Evolutionary conservation across 2,113 vertebrate species (phyloP).

Genomic region (Peucedramus taeniatus): DNA sequence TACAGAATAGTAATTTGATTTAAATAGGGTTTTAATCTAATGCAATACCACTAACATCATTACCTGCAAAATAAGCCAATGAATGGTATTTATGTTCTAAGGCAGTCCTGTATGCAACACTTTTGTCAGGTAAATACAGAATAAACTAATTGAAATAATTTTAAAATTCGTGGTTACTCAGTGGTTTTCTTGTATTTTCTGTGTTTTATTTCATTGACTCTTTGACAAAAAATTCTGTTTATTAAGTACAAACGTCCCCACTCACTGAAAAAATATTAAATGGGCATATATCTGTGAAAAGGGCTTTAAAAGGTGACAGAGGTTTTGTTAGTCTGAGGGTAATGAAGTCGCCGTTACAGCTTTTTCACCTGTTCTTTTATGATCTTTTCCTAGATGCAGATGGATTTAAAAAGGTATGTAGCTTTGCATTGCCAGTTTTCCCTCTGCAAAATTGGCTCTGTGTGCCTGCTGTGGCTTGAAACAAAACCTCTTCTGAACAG

Average conservation of each 20-base stretch:
- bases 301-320: constrained; percentile 30
- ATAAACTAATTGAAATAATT: not conserved
- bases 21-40: constrained; percentile 51
- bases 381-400: constrained; percentile 53
- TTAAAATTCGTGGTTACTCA: not conserved
- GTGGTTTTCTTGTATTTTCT: not conserved
- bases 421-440: constrained; percentile 65
- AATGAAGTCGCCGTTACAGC: constrained; percentile 50
- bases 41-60: constrained; percentile 17
- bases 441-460: constrained; percentile 58
- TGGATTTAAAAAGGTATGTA: constrained; percentile 64
- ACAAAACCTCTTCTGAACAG: constrained; percentile 62
- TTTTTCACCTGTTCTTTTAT: constrained; percentile 45
- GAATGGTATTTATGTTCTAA: not conserved
- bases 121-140: not conserved
- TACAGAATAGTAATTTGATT: constrained; percentile 37
- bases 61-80: constrained; percentile 39
- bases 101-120: not conserved
- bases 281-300: constrained; percentile 21
- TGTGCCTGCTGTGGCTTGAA: constrained; percentile 66
- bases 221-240: constrained; percentile 36
- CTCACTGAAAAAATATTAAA: constrained; percentile 32
- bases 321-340: not conserved
- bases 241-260: not conserved
- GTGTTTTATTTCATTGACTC: not conserved